Conservation (phyloP, 1,140 invertebrate species). For the Pygmarrhopalites habei region DNA sequence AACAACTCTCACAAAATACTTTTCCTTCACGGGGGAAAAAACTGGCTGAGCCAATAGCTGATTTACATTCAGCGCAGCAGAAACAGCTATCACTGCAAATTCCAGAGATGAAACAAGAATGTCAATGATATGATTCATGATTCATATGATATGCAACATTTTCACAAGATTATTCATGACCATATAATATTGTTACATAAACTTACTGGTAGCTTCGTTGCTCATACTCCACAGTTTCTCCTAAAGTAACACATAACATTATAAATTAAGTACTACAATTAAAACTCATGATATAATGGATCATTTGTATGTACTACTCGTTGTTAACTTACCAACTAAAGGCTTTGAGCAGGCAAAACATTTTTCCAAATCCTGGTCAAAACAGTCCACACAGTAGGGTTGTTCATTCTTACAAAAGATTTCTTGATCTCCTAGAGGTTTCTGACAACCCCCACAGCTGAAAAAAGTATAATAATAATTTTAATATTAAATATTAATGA, state of each 20-base stretch:
- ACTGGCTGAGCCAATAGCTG: constrained; percentile 9
- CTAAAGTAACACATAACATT: background rate
- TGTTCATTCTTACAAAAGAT: constrained; percentile 13
- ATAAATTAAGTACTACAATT: background rate
- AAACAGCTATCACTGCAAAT: constrained; percentile 10
- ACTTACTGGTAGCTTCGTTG: background rate
- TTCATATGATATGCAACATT: background rate
- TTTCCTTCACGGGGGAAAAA: constrained; percentile 19
- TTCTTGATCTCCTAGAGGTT: constrained; percentile 68
- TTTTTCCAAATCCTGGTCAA: constrained; percentile 16
- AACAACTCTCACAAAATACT: constrained; percentile 20
- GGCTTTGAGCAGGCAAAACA: constrained; percentile 9
- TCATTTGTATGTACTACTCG: background rate
- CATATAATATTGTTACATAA: background rate
- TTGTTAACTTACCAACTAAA: constrained; percentile 2
- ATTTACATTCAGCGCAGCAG: constrained; percentile 2
- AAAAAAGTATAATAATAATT: constrained; percentile 99
- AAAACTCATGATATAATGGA: background rate
- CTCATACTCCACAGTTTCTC: background rate
- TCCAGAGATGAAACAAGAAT: background rate
- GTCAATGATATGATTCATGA: background rate
- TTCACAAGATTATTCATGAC: background rate
- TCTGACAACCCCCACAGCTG: constrained; percentile 89
- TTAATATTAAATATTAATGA: too few species aligned
- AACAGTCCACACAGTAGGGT: constrained; percentile 13